Evolutionary conservation across 1,140 invertebrate genomes (phyloP), one percentile per base, ranked within the genome.

Genomic region (Pristionchus pacificus): DNA sequence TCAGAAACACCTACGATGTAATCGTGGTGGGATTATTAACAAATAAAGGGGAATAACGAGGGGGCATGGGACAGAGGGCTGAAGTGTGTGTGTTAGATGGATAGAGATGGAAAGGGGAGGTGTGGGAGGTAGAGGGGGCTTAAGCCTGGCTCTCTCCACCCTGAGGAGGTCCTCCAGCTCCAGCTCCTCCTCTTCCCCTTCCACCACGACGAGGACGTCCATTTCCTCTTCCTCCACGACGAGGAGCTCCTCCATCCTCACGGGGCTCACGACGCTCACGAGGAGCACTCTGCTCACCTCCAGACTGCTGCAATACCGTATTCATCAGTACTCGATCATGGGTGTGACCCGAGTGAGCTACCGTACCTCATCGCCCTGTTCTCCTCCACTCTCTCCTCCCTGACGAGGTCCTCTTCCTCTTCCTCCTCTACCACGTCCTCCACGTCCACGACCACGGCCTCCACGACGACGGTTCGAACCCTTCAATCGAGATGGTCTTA

Each of bases 361-460:
- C 57, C 13, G 31, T 62, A 58, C 15, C 2, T 32, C 38, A 49
- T 55, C 69, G 28, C 33, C 32, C 2, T 2, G 33, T 38, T 33
- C 60, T 29, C 49, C 65, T 62, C 25, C 49, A 38, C 27, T 62
- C 61, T 30, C 31, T 27, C 19, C 30, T 38, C 3, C 38, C 14
- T 25, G 33, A 57, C 33, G 38, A 49, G 64, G 70, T 65, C 65
- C 38, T 27, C 25, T 64, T 57, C 30, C 19, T 61, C 70, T 58
- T 31, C 65, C 31, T 14, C 70, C 59, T 15, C 74, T 77, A 60
- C 83, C 72, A 64, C 84, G 55, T 29, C 79, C 77, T 63, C 81
- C 78, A 57, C 83, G 72, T 49, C 81, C 77, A 55, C 82, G 78
- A 65, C 74, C 75, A 67, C 83, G 76, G 29, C 83, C 74, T 55